A percentile compares a stretch with the other conserved stretches of the same genome.
These are phyloP conservation scores for Apodemia zela DNA, from an alignment of 2,888 invertebrate species.

Conservation along the genomic window DNA sequence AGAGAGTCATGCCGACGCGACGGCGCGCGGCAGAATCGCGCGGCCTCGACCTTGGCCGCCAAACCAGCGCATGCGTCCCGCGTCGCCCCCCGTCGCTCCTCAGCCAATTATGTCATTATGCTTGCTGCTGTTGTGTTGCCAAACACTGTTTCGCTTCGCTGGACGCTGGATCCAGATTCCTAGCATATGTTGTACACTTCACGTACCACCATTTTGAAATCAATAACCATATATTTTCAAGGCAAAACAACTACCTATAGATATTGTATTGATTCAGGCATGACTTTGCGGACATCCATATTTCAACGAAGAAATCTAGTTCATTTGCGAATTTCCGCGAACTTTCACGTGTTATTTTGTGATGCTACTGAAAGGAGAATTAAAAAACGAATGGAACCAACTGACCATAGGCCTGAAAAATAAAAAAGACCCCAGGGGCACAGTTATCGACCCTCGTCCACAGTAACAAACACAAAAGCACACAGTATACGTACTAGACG, in stretches of 20 bases:
- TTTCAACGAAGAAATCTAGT: too few relatives aligned
- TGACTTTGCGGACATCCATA: too few relatives aligned
- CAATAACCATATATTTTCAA: slow-evolving; percentile 1
- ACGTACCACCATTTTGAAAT: slow-evolving; percentile 13
- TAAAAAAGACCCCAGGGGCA: too few relatives aligned
- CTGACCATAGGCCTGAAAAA: too few relatives aligned
- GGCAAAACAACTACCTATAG: neutral
- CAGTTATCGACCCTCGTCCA: too few relatives aligned
- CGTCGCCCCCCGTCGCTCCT: slow-evolving; percentile 48
- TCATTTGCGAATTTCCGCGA: too few relatives aligned
- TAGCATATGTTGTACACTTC: slow-evolving; percentile 28
- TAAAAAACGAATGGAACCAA: too few relatives aligned
- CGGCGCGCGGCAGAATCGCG: slow-evolving; percentile 76
- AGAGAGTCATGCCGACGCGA: slow-evolving; percentile 67
- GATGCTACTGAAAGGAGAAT: too few relatives aligned
- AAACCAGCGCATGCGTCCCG: slow-evolving; percentile 77
- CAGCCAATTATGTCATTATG: slow-evolving; percentile 79
- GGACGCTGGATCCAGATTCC: slow-evolving; percentile 44
- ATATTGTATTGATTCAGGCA: too few relatives aligned
- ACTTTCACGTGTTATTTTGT: too few relatives aligned
- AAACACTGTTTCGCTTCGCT: slow-evolving; percentile 65
- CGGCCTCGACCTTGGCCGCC: slow-evolving; percentile 79
- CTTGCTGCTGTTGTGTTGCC: slow-evolving; percentile 63
- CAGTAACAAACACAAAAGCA: too few relatives aligned
- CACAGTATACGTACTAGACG: too few relatives aligned